Evolutionary conservation across 2,888 invertebrate species (phyloP).

Genomic region (Mesodorylaimus sp.): DNA sequence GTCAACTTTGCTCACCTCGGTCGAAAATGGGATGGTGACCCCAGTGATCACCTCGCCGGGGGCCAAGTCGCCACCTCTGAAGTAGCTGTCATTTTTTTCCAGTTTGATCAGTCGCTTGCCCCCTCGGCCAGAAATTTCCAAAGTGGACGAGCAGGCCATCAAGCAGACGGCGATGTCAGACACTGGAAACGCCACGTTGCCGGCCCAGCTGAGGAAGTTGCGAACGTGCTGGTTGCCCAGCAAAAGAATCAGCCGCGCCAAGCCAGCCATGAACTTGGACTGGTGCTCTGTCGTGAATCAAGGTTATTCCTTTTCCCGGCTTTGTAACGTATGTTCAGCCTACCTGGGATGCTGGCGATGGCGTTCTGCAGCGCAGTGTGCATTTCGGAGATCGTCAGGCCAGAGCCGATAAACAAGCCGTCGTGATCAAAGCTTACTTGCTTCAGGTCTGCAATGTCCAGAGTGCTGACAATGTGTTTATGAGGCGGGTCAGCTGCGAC

Average conservation of each 20-base stretch:
- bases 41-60: not conserved
- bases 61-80: too few relatives aligned
- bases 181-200: not conserved
- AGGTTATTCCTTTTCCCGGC: too few relatives aligned
- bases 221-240: not conserved
- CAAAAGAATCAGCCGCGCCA: not conserved
- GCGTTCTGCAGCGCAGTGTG: not conserved
- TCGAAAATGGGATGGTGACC: too few relatives aligned
- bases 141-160: not conserved
- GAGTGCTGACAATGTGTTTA: not conserved
- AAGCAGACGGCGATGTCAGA: not conserved
- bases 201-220: not conserved
- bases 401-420: not conserved
- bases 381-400: not conserved
- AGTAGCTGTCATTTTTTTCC: too few relatives aligned
- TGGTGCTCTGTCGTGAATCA: not conserved
- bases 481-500: not conserved
- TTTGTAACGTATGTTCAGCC: too few relatives aligned
- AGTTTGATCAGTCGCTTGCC: too few relatives aligned
- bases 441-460: not conserved
- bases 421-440: not conserved
- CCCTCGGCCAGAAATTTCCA: not conserved
- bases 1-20: too few relatives aligned
- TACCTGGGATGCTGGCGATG: too few relatives aligned
- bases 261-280: not conserved